Evolutionary conservation across 2,888 invertebrate species (phyloP).

Genomic region (Idaea biselata): DNA sequence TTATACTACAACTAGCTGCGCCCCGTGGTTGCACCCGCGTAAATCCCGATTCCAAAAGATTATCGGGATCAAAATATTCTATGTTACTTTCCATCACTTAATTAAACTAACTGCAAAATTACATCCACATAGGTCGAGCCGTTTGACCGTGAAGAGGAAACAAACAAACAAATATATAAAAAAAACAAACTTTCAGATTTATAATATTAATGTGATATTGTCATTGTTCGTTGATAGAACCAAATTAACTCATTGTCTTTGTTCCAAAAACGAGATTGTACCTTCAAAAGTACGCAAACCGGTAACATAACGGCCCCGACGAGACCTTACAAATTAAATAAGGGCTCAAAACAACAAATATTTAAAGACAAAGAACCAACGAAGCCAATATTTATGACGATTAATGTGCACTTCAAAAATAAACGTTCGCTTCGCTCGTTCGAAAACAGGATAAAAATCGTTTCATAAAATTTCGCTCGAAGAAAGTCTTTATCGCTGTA

Average conservation of each 20-base stretch:
- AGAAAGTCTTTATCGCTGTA: slow-evolving; percentile 32
- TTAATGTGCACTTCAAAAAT: slow-evolving; percentile 36
- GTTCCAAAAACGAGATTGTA: slow-evolving; percentile 46
- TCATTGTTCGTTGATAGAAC: slow-evolving; percentile 7
- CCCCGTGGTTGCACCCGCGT: no score
- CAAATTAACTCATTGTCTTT: slow-evolving; percentile 42
- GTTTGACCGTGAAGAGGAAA: no score
- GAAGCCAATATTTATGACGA: slow-evolving; percentile 42
- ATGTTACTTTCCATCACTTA: no score
- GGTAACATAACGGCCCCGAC: slow-evolving; percentile 42
- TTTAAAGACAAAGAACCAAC: slow-evolving; percentile 38
- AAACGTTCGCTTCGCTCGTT: slow-evolving; percentile 28
- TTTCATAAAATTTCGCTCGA: slow-evolving; percentile 23
- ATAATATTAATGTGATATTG: background rate
- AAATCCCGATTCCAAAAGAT: no score
- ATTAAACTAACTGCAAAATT: no score
- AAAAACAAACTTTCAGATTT: no score
- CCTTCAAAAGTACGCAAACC: slow-evolving; percentile 43
- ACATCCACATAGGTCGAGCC: no score
- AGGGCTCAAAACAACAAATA: slow-evolving; percentile 36
- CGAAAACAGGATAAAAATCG: slow-evolving; percentile 25
- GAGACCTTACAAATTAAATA: slow-evolving; percentile 47
- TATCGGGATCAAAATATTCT: no score
- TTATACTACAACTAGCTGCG: no score
- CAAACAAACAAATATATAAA: no score